Evolutionary conservation across 2,888 invertebrate species (phyloP), one percentile per base, ranked within the genome.

Genomic region (Agriopis leucophaearia): DNA sequence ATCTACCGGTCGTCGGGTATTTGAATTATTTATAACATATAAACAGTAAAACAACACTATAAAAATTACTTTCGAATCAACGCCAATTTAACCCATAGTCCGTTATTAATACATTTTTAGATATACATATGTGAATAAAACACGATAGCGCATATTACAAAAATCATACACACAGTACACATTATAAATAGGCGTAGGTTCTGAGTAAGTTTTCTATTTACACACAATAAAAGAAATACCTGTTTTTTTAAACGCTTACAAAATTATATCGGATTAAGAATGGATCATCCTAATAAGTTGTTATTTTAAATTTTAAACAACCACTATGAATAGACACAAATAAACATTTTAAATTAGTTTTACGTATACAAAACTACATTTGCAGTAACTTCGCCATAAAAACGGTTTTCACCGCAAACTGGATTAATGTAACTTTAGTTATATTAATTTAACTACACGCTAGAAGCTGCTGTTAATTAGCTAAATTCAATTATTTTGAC

Each of bases 381-480:
- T 8, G 35, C 27, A 51, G 35, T n/a, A 51, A 35, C n/a, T 54
- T 38, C 38, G 2, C 38, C 9, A 36, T 12, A 38, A 54, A 15
- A 38, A 38, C 15, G 16, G 52, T 54, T 38, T 38, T 38, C 15
- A 15, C 52, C 52, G n/a, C 36, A 54, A 54, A 38, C 16, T 38
- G 15, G 15, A 54, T 54, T 64, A 42, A 27, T 38, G 27, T 13
- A 60, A 38, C 18, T 44, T 45, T 35, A 60, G 55, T 66, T 57
- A 51, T 45, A 56, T 54, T 48, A 52, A 42, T 55, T 27, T 44
- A 66, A 50, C 66, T 62, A 67, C 54, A 58, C 48, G 51, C 61
- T 66, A 61, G n/a, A 61, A 66, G 65, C 55, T 38, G 64, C 54
- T 60, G 65, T 66, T 66, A 65, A 54, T 47, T 47, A 51, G 60